phyloP scores from a whole-genome alignment of 2,113 vertebrate species.

The Chaenocephalus aceratus region DNA sequence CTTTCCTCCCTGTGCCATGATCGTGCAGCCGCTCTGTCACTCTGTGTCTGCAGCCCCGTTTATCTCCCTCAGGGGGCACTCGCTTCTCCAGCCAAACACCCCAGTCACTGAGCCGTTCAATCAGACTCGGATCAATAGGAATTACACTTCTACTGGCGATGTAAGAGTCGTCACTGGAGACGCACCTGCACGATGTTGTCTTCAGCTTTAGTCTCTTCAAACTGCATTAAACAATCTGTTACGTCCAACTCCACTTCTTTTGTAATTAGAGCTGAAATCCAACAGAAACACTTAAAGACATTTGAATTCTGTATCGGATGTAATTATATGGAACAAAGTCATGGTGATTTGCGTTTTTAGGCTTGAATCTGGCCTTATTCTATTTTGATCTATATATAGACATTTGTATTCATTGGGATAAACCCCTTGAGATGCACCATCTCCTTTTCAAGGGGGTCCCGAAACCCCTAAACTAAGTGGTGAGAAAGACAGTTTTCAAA shows the following conservation, averaged over 20 bases:
- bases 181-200: slow-evolving; percentile 21
- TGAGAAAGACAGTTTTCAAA: not conserved
- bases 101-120: slow-evolving; percentile 57
- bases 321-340: not conserved
- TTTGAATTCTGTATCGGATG: not conserved
- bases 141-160: slow-evolving; percentile 51
- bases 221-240: not conserved
- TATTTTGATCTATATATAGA: not conserved
- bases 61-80: slow-evolving; percentile 53
- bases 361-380: not conserved
- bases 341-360: slow-evolving; percentile 6
- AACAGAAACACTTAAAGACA: not conserved
- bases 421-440: too few species aligned
- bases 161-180: slow-evolving; percentile 43
- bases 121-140: slow-evolving; percentile 59
- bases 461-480: not conserved
- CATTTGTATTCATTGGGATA: too few species aligned
- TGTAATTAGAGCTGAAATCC: slow-evolving; percentile 1
- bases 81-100: slow-evolving; percentile 30
- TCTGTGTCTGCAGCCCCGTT: slow-evolving; percentile 36
- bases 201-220: slow-evolving; percentile 4
- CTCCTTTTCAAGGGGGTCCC: too few species aligned
- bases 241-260: too few species aligned
- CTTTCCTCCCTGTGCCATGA: slow-evolving; percentile 32
- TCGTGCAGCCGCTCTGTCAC: not conserved